These are phyloP conservation scores for Drosophila formosana DNA, from an alignment of 2,888 invertebrate species.

Conservation along the genomic window DNA sequence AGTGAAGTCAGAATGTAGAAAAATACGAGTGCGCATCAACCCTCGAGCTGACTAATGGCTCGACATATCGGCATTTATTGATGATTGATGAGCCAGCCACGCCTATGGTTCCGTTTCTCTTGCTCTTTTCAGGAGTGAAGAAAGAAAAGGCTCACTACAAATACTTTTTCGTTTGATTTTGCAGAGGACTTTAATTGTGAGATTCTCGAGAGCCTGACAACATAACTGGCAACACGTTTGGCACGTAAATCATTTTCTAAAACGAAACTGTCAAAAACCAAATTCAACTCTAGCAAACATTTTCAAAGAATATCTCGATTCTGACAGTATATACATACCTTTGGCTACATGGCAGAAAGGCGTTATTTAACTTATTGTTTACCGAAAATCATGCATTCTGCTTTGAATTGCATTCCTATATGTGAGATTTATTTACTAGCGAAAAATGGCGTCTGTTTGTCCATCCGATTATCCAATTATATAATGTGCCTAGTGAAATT, in stretches of 20 bases:
- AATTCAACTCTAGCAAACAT: conserved; percentile 64
- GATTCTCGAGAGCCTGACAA: conserved; percentile 50
- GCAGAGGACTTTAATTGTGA: conserved; percentile 75
- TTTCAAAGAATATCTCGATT: conserved; percentile 27
- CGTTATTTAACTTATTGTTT: no score
- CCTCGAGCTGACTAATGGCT: conserved; percentile 22
- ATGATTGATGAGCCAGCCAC: conserved; percentile 69
- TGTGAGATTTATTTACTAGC: no score
- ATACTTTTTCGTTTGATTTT: conserved; percentile 66
- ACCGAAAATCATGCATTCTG: no score
- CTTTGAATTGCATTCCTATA: no score
- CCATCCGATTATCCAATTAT: no score
- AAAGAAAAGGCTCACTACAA: conserved; percentile 38
- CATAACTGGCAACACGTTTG: conserved; percentile 68
- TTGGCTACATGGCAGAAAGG: no score
- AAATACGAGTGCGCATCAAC: conserved; percentile 19
- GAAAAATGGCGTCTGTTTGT: no score
- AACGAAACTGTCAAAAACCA: conserved; percentile 75
- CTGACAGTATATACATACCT: background rate
- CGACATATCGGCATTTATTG: conserved; percentile 75
- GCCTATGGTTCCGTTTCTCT: conserved; percentile 7
- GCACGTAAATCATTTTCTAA: conserved; percentile 82
- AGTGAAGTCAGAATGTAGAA: conserved; percentile 51
- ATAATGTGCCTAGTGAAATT: no score
- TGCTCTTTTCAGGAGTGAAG: background rate